Evolutionary conservation across 1,140 invertebrate species (phyloP), one percentile per base, ranked within the genome.

Genomic region (Eurosta solidaginis): DNA sequence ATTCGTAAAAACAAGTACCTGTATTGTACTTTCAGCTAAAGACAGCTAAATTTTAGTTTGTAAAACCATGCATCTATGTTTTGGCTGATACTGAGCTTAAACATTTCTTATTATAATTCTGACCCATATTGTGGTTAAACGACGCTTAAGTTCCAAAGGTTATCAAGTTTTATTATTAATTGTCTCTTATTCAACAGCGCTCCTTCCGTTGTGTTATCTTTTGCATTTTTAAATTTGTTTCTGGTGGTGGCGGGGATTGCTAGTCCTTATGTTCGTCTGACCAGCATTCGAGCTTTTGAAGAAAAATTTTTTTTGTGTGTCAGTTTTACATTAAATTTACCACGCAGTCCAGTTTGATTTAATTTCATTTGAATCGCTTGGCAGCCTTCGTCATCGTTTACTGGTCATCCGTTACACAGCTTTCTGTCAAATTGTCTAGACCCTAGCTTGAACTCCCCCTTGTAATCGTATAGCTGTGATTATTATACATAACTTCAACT

Each of bases 321-420:
- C 5, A 33, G n/a, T 3, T 36, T 68, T 68, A 14, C 59, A 68
- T 68, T 68, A 27, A 68, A 36, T 36, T 68, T 68, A 14, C 59
- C 27, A 68, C 36, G 29, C 40, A 45, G 36, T 29, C 45, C 73
- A 40, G 9, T 74, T 47, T 74, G 73, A 74, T 74, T 74, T 74
- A 40, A 74, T 74, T 74, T 40, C 40, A 74, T 74, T 74, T 40
- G 73, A 47, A 12, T 45, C 45, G 40, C 73, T 74, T 74, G 44
- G 59, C 14, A 33, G 59, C 27, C 5, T 25, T 27, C 29, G 25
- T 20, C 47, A 49, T 49, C 17, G 10, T 17, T 17, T n/a, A 14
- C 45, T 47, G 7, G 9, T 17, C 12, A 22, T 52, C 9, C 22
- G n/a, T 49, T 49, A 6, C 49, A 22, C 49, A 6, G 9, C n/a